Evolutionary conservation across 2,888 invertebrate species (phyloP).

Genomic region (Tipula lateralis): DNA sequence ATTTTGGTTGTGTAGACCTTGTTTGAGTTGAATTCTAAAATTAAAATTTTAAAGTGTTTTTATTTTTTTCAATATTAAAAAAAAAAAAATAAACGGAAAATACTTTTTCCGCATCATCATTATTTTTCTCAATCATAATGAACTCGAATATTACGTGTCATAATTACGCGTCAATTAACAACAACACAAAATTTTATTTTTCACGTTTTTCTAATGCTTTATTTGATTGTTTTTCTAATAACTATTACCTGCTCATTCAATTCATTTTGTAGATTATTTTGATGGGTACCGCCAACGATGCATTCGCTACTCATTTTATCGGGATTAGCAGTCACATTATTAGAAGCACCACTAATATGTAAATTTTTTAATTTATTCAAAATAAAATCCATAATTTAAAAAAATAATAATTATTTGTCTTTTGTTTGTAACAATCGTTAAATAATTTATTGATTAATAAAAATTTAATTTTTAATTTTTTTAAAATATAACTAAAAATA

Average conservation of each 20-base stretch:
- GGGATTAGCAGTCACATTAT: not conserved
- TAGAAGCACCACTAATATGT: not conserved
- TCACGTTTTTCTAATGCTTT: not conserved
- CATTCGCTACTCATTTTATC: not conserved
- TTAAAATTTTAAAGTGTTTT: not conserved
- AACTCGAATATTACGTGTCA: not conserved
- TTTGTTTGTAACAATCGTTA: not conserved
- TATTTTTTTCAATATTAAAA: not conserved
- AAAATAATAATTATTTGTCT: not conserved
- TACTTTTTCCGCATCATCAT: not conserved
- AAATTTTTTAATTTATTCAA: not conserved
- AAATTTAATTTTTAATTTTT: not conserved
- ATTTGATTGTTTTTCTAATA: not conserved
- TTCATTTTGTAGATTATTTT: not conserved
- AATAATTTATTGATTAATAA: not conserved
- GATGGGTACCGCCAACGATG: not conserved
- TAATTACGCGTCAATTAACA: not conserved
- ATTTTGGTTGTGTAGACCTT: not conserved
- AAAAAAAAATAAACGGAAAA: too few species aligned
- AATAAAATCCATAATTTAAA: not conserved
- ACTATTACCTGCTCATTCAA: not conserved
- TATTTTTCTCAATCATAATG: not conserved
- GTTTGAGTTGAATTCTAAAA: conserved; percentile 11
- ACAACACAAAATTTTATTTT: not conserved
- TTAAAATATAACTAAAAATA: not conserved